Percentiles rank a stretch among this genome's conserved stretches.
phyloP scores from a whole-genome alignment of 2,888 invertebrate species.

The Aphidoletes aphidimyza region DNA sequence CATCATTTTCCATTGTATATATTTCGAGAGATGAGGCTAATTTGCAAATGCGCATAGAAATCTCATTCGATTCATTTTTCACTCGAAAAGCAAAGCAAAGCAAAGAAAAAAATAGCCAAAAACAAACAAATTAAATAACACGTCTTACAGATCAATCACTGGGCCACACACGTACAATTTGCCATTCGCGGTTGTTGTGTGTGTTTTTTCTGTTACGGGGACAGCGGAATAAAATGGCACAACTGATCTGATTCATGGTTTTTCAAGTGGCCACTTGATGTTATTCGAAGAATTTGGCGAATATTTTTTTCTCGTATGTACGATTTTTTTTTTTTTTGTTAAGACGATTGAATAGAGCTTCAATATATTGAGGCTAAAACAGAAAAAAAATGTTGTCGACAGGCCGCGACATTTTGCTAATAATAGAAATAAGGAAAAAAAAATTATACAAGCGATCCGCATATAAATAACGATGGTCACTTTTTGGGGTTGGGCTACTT shows the following conservation, averaged over 20 bases:
- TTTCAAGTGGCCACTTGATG: slow-evolving; percentile 19
- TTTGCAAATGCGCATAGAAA: too few species aligned
- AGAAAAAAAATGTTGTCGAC: background rate
- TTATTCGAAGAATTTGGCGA: slow-evolving; percentile 15
- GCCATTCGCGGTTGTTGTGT: too few species aligned
- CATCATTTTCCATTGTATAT: background rate
- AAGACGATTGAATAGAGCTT: too few species aligned
- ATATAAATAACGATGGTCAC: background rate
- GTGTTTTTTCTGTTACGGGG: background rate
- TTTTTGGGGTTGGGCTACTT: background rate
- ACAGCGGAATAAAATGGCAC: background rate
- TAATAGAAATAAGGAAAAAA: background rate
- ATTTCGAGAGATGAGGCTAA: too few species aligned
- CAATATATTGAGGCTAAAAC: background rate
- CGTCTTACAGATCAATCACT: too few species aligned
- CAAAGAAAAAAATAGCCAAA: too few species aligned
- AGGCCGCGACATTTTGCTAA: background rate
- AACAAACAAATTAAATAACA: too few species aligned
- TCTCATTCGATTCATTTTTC: too few species aligned
- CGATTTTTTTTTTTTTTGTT: too few species aligned
- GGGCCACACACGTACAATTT: too few species aligned
- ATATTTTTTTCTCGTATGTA: background rate
- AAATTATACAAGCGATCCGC: background rate
- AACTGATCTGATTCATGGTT: slow-evolving; percentile 16
- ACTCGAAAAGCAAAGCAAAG: too few species aligned